Conservation (phyloP, 2,797 vertebrate species). For the Enteromius anoplus region DNA sequence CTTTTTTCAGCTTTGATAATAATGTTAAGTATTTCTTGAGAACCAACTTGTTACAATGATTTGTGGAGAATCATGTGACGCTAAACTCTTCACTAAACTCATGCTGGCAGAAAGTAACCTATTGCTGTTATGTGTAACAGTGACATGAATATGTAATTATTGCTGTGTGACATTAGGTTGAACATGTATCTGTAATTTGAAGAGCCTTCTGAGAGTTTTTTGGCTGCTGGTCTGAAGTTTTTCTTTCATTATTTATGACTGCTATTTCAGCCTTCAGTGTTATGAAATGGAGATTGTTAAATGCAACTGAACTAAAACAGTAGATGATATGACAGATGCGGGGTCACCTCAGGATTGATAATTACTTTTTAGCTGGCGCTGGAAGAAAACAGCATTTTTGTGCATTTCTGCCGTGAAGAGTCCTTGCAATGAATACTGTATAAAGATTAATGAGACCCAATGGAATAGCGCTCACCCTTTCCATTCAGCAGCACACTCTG, state of each 20-base stretch:
- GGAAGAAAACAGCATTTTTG: slow-evolving; percentile 11
- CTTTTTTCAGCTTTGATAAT: background rate
- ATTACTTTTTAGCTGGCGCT: background rate
- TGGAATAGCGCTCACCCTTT: slow-evolving; percentile 41
- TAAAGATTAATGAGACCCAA: slow-evolving; percentile 42
- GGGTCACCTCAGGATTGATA: background rate
- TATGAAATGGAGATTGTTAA: background rate
- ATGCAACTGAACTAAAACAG: slow-evolving; percentile 9
- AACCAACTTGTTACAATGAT: background rate
- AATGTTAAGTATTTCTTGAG: background rate
- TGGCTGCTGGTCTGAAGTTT: slow-evolving; percentile 26
- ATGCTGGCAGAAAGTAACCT: background rate
- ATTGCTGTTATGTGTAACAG: background rate
- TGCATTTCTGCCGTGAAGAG: slow-evolving; percentile 13
- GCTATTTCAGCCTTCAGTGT: slow-evolving; percentile 2
- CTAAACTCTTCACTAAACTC: background rate
- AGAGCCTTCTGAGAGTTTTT: slow-evolving; percentile 31
- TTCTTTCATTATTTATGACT: slow-evolving; percentile 45
- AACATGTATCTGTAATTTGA: background rate
- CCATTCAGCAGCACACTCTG: slow-evolving; percentile 40
- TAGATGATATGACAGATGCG: background rate
- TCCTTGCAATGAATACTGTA: slow-evolving; percentile 12
- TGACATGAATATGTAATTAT: background rate
- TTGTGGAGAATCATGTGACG: background rate
- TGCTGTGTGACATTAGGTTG: slow-evolving; percentile 5